Conservation (phyloP, 2,797 vertebrate genomes). For the Chloroceryle inda region DNA sequence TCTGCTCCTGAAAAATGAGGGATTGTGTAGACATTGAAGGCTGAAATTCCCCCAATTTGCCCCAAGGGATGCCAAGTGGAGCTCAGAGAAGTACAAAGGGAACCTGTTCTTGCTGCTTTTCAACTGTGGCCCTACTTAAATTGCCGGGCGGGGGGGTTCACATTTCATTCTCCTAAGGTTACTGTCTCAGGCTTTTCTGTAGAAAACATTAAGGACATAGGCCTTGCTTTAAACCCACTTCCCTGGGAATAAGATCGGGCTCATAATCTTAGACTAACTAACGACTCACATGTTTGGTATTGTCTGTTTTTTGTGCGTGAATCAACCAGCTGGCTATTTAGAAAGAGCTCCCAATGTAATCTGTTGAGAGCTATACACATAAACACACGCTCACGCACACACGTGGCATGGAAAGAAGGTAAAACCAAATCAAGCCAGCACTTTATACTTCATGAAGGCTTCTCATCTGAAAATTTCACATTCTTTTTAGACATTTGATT, state of each 20-base stretch:
- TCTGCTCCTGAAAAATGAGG: conserved; percentile 57
- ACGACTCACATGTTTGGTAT: neutral
- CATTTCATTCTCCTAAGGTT: conserved; percentile 69
- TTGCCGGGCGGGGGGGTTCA: conserved; percentile 39
- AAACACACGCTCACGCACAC: neutral
- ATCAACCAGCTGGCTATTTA: neutral
- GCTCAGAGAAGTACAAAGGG: conserved; percentile 62
- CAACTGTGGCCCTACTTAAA: conserved; percentile 41
- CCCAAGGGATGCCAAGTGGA: conserved; percentile 69
- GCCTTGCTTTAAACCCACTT: conserved; percentile 11
- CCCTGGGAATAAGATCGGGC: conserved; percentile 41
- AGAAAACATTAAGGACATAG: conserved; percentile 57
- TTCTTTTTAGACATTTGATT: neutral
- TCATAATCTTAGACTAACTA: neutral
- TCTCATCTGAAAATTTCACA: neutral
- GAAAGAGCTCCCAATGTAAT: neutral
- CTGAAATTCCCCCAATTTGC: conserved; percentile 60
- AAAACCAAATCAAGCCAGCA: neutral
- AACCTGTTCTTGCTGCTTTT: conserved; percentile 72
- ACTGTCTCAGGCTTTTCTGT: conserved; percentile 61
- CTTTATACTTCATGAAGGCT: neutral
- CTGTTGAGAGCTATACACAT: neutral
- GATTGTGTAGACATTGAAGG: conserved; percentile 48
- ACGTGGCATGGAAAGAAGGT: neutral
- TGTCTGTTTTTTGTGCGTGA: neutral